Base-by-base conservation (phyloP, 2,113 vertebrate genomes). In the Chrysemys picta region DNA sequence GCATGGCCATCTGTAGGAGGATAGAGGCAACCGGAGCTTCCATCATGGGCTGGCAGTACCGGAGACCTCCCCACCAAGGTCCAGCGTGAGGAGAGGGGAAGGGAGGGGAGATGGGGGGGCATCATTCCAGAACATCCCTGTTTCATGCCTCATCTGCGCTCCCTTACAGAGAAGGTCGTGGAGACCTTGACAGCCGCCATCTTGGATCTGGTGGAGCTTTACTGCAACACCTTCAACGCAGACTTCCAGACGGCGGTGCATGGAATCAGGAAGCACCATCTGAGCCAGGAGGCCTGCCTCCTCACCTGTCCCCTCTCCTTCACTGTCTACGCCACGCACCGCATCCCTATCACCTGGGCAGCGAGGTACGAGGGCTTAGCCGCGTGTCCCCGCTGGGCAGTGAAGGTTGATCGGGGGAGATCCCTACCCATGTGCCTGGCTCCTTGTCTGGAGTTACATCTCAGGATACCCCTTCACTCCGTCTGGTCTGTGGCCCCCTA, bases 181-280 rank as follows among this genome's bases (percentile, higher is more conserved):
- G 99, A 99, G 97, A 98, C 98, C 94, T 95, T 99, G 96, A 99
- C 99, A 0, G 99, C 98, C 0, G 98, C 99, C 96, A 99, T 99
- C 97, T 97, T 99, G 97, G 99, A 99, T 87, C 98, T 99, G 96
- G 99, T 99, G 69, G 99, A 99, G 89, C 98, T 99, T 2, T 99
- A 99, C 98, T 99, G 99, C 97, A 98, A 97, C 98, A 99, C 99
- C 0, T 99, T 99, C 95, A 99, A 99, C 0, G 99, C 99, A 0
- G 99, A 99, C 97, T 99, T 99, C 98, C 99, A 99, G 97, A 97
- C 99, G 0, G 98, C 97, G 0, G 96, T 98, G 0, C 98, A 97
- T 2, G 99, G 98, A n/a, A 98, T 97, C 87, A 94, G 97, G 82
- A 94, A 96, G 96, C 98, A 97, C 0, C 97, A 96, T 0, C 97